Percentiles rank a stretch among this genome's conserved stretches.
These are phyloP conservation scores for Nycticryphes semicollaris DNA, from an alignment of 2,113 vertebrate genomes.

Conservation along the genomic window DNA sequence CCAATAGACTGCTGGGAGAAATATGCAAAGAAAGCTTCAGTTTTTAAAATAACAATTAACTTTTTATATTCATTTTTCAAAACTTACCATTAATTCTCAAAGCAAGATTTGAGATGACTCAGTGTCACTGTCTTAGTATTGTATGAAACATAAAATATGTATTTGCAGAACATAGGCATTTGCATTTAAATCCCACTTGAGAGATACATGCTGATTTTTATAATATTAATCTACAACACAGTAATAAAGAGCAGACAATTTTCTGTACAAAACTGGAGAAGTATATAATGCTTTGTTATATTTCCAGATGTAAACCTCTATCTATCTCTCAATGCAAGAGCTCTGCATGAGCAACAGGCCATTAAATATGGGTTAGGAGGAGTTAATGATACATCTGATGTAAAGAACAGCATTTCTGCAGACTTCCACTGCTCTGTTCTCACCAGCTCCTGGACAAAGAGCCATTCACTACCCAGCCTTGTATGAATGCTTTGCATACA, in stretches of 20 bases:
- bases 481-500: constrained; percentile 58
- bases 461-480: constrained; percentile 24
- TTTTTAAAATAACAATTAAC: background rate
- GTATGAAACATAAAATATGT: background rate
- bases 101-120: background rate
- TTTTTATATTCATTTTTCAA: background rate
- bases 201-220: background rate
- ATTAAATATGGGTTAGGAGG: constrained; percentile 31
- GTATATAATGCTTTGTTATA: rapidly evolving
- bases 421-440: constrained; percentile 25
- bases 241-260: background rate
- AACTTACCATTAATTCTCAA: background rate
- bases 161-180: background rate
- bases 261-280: background rate
- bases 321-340: background rate
- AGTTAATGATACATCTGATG: constrained; percentile 31
- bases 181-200: background rate
- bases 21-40: background rate
- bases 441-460: constrained; percentile 44
- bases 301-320: background rate
- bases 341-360: background rate
- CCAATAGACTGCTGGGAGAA: background rate
- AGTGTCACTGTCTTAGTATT: background rate
- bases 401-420: constrained; percentile 22
- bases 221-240: background rate